phyloP scores from a whole-genome alignment of 2,888 invertebrate species.

The Conchocele bisecta region DNA sequence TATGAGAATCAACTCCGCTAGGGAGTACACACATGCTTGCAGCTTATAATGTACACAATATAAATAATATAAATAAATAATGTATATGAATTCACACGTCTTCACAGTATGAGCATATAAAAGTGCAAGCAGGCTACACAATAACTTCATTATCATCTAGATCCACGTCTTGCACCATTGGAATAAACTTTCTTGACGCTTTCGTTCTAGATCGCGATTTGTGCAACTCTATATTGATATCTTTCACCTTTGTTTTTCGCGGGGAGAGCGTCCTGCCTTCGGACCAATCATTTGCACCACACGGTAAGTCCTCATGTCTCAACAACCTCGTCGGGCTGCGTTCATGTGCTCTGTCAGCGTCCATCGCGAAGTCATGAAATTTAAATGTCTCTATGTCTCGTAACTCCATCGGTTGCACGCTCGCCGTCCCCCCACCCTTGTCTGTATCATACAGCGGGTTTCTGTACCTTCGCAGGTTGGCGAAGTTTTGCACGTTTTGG shows the following conservation, averaged over 20 bases:
- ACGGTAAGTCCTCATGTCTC: constrained; percentile 61
- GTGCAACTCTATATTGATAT: constrained; percentile 74
- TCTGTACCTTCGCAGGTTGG: constrained; percentile 89
- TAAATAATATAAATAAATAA: too few species aligned
- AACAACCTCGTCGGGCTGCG: constrained; percentile 71
- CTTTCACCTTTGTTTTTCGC: constrained; percentile 71
- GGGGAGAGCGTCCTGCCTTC: constrained; percentile 69
- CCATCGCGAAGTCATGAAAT: constrained; percentile 54
- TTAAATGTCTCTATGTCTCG: constrained; percentile 83
- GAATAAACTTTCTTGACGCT: constrained; percentile 38
- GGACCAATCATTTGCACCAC: constrained; percentile 70
- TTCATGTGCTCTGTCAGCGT: constrained; percentile 59
- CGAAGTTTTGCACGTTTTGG: constrained; percentile 93
- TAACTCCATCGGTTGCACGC: constrained; percentile 85
- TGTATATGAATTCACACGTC: too few species aligned
- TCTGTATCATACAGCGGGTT: constrained; percentile 89
- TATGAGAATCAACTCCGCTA: too few species aligned
- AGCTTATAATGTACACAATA: too few species aligned
- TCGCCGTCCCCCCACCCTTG: constrained; percentile 81
- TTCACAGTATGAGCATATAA: too few species aligned
- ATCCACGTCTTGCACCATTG: constrained; percentile 57
- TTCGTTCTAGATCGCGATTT: constrained; percentile 48
- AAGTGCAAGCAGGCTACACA: constrained; percentile 52
- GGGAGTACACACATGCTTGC: too few species aligned
- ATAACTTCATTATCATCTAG: constrained; percentile 74